These are phyloP conservation scores for Lamprologus callipterus DNA, from an alignment of 2,113 vertebrate species.

Conservation along the genomic window DNA sequence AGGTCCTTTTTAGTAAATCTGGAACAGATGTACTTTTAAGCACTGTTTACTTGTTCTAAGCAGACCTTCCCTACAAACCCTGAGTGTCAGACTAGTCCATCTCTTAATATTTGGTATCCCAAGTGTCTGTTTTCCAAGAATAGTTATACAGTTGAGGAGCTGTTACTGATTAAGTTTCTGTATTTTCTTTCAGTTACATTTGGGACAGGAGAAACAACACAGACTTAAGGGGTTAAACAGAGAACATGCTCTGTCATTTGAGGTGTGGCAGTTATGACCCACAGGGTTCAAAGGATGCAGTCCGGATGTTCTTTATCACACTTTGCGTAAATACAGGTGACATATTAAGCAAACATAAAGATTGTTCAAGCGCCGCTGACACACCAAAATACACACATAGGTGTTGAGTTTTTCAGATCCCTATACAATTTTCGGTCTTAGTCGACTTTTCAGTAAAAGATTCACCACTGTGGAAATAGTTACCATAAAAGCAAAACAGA, in stretches of 20 bases:
- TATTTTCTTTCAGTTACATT: background rate
- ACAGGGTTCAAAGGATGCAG: background rate
- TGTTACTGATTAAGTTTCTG: background rate
- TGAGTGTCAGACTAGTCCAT: background rate
- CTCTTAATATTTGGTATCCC: background rate
- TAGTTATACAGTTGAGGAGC: accelerated
- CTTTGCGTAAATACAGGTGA: background rate
- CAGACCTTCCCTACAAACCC: background rate
- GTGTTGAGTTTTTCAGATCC: background rate
- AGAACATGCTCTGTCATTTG: background rate
- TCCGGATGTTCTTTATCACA: background rate
- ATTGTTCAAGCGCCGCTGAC: background rate
- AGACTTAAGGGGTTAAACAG: background rate
- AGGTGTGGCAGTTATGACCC: background rate
- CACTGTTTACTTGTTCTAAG: background rate
- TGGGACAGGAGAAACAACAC: background rate
- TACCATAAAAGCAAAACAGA: background rate
- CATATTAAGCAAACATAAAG: background rate
- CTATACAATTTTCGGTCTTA: background rate
- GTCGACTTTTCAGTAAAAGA: background rate
- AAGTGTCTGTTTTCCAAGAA: background rate
- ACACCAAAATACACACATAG: background rate
- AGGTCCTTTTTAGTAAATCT: background rate
- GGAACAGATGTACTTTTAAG: background rate
- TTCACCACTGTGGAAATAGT: background rate